These are phyloP conservation scores for Vanessa cardui DNA, from an alignment of 2,888 invertebrate genomes.

Conservation along the genomic window DNA sequence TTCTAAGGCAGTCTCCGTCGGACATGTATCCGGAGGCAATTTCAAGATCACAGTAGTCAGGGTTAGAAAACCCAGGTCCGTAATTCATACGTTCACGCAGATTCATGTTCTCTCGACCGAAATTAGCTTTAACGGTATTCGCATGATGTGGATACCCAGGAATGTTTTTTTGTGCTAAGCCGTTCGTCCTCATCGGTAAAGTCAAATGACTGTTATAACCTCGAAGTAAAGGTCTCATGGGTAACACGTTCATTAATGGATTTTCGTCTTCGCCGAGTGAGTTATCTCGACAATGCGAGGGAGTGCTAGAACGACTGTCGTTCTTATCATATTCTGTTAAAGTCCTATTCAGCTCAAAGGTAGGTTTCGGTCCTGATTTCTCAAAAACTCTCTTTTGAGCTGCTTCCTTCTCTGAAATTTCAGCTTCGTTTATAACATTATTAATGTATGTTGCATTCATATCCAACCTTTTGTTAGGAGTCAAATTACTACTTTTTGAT, in stretches of 20 bases:
- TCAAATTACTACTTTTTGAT: constrained; percentile 70
- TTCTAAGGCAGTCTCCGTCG: constrained; percentile 93
- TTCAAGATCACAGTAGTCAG: constrained; percentile 88
- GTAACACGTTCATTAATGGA: constrained; percentile 90
- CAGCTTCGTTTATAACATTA: constrained; percentile 80
- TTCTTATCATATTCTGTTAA: constrained; percentile 63
- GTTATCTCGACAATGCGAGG: constrained; percentile 79
- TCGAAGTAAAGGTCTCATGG: constrained; percentile 94
- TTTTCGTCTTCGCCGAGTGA: constrained; percentile 86
- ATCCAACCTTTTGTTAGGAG: constrained; percentile 78
- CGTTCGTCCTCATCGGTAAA: constrained; percentile 85
- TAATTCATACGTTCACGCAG: constrained; percentile 82
- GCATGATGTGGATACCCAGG: constrained; percentile 79
- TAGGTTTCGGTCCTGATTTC: constrained; percentile 56
- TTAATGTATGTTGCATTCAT: constrained; percentile 80
- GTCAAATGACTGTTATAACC: constrained; percentile 91
- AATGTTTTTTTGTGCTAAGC: constrained; percentile 74
- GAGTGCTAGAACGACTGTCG: constrained; percentile 75
- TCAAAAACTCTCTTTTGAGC: constrained; percentile 65
- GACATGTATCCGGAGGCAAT: constrained; percentile 94
- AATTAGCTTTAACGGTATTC: constrained; percentile 81
- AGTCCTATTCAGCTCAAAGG: constrained; percentile 65
- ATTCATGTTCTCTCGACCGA: constrained; percentile 74
- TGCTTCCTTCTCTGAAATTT: constrained; percentile 76
- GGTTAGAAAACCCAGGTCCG: constrained; percentile 79